Percentiles rank a stretch among this genome's conserved stretches.
Evolutionary conservation across 1,140 invertebrate species (phyloP).

Genomic region (Drosophila mayri): DNA sequence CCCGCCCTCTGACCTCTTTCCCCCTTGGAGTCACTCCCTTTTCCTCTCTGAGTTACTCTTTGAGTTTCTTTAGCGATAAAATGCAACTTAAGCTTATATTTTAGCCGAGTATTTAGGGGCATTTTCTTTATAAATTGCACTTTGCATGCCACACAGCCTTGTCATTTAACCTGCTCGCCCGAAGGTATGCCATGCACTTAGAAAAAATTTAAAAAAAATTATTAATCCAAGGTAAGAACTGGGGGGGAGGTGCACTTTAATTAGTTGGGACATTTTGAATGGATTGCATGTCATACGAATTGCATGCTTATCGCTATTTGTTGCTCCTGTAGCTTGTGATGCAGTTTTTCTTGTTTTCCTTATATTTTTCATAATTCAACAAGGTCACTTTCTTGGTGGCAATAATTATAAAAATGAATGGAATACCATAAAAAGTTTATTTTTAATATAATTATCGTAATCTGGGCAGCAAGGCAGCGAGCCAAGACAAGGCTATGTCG

Average conservation of each 20-base stretch:
- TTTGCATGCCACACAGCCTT: constrained; percentile 37
- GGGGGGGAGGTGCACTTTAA: constrained; percentile 43
- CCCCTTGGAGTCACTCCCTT: neutral
- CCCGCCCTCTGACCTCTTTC: constrained; percentile 39
- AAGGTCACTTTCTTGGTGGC: constrained; percentile 46
- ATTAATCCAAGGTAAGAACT: constrained; percentile 11
- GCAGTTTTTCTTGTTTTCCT: neutral
- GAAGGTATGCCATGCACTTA: constrained; percentile 27
- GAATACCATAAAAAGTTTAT: constrained; percentile 55
- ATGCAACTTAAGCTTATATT: constrained; percentile 40
- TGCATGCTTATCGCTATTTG: constrained; percentile 59
- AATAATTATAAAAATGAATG: constrained; percentile 45
- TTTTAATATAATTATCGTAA: constrained; percentile 55
- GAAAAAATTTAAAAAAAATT: constrained; percentile 12
- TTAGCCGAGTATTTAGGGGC: constrained; percentile 7
- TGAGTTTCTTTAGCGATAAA: constrained; percentile 31
- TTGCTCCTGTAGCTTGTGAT: constrained; percentile 11
- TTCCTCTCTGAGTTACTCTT: neutral
- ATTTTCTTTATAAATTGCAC: constrained; percentile 30
- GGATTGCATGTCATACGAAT: constrained; percentile 68
- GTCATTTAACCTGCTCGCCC: constrained; percentile 22
- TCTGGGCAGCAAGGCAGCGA: constrained; percentile 15
- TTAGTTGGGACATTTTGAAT: constrained; percentile 59
- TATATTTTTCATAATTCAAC: constrained; percentile 3
- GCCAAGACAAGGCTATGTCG: constrained; percentile 10